Conservation (phyloP, 1,140 invertebrate species). For the Uloborus diversus region DNA sequence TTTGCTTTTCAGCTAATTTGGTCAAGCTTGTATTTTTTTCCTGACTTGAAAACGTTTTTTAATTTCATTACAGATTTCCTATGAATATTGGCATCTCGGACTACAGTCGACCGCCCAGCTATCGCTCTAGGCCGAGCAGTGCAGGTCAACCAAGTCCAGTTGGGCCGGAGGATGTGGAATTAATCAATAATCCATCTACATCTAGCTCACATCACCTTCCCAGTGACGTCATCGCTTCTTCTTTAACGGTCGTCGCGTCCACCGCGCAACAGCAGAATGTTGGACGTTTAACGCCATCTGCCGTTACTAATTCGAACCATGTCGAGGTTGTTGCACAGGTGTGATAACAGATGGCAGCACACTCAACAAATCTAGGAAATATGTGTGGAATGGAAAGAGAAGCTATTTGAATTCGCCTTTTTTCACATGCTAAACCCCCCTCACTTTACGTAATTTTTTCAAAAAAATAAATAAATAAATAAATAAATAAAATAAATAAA, state of each 20-base stretch:
- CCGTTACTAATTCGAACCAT: constrained; percentile 11
- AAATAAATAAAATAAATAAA: too few species aligned
- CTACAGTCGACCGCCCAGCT: constrained; percentile 49
- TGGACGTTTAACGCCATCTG: constrained; percentile 46
- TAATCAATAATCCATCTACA: constrained; percentile 53
- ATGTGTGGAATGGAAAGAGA: too few species aligned
- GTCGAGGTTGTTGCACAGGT: constrained; percentile 53
- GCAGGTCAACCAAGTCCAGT: constrained; percentile 51
- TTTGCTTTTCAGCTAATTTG: too few species aligned
- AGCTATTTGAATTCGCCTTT: too few species aligned
- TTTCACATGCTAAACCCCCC: too few species aligned
- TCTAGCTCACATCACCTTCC: constrained; percentile 49
- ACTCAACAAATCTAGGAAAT: too few species aligned
- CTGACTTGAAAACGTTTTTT: too few species aligned
- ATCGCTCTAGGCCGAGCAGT: constrained; percentile 50
- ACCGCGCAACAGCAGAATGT: constrained; percentile 31
- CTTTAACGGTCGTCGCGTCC: constrained; percentile 2
- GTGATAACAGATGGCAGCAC: constrained; percentile 49
- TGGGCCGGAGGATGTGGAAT: constrained; percentile 41
- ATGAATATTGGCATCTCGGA: constrained; percentile 39
- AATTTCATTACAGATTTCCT: constrained; percentile 21
- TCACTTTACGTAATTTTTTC: too few species aligned
- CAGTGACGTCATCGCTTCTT: constrained; percentile 50
- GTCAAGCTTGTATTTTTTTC: too few species aligned
- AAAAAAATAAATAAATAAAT: too few species aligned